These are phyloP conservation scores for Varanus komodoensis DNA, from an alignment of 2,113 vertebrate genomes.

Conservation along the genomic window DNA sequence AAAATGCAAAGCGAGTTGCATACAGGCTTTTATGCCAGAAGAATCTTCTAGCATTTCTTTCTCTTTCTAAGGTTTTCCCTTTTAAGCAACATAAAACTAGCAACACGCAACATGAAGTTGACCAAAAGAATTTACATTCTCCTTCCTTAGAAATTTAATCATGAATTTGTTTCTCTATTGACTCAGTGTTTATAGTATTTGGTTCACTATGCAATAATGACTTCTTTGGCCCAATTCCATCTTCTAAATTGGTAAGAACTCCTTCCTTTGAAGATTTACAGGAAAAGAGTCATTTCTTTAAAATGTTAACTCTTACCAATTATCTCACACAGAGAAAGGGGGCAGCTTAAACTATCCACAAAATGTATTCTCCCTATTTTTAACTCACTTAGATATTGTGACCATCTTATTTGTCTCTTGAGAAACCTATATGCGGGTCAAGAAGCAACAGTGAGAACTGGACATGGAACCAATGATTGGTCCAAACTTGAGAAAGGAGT, in stretches of 20 bases:
- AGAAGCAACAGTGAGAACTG: too few species aligned
- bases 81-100: background rate
- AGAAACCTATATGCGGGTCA: too few species aligned
- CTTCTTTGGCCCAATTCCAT: background rate
- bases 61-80: background rate
- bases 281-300: conserved; percentile 7
- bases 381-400: conserved; percentile 1
- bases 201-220: fast-evolving
- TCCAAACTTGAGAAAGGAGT: too few species aligned
- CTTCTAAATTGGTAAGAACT: conserved; percentile 23
- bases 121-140: background rate
- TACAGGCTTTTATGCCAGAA: conserved; percentile 21
- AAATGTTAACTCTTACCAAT: background rate
- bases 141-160: background rate
- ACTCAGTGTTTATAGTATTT: background rate
- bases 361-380: background rate
- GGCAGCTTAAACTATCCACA: background rate
- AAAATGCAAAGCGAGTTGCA: background rate
- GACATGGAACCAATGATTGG: too few species aligned
- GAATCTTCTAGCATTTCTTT: conserved; percentile 4
- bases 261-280: conserved; percentile 25
- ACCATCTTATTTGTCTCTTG: too few species aligned
- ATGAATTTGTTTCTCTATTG: background rate
- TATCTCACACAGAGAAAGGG: background rate
- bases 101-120: background rate